A percentile compares a stretch with the other conserved stretches of the same genome.
phyloP scores from a whole-genome alignment of 2,888 invertebrate species.

The Timandra comae region DNA sequence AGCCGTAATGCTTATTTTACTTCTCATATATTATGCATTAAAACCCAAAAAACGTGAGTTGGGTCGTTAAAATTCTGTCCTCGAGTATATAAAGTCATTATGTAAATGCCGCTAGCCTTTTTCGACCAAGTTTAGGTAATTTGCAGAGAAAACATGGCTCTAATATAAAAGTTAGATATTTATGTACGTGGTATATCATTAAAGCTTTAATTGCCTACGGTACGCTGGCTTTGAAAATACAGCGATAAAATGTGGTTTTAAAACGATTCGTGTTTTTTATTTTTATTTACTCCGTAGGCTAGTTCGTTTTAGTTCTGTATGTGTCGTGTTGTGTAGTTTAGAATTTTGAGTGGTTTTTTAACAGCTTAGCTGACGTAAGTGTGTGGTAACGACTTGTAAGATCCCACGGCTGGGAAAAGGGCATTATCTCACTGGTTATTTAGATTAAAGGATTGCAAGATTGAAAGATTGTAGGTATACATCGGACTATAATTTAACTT shows the following conservation, averaged over 20 bases:
- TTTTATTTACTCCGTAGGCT: slow-evolving; percentile 6
- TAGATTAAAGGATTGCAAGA: too few relatives aligned
- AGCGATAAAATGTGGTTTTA: slow-evolving; percentile 17
- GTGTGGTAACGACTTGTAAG: too few relatives aligned
- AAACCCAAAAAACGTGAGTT: slow-evolving; percentile 32
- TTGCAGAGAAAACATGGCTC: slow-evolving; percentile 37
- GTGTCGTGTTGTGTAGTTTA: too few relatives aligned
- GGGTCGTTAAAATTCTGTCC: slow-evolving; percentile 63
- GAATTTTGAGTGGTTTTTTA: too few relatives aligned
- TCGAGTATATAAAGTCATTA: slow-evolving; percentile 71
- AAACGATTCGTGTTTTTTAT: too few relatives aligned
- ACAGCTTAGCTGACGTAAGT: background rate
- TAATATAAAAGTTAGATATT: slow-evolving; percentile 23
- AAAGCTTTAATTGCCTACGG: slow-evolving; percentile 19
- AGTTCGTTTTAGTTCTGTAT: too few relatives aligned
- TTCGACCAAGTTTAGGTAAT: slow-evolving; percentile 63
- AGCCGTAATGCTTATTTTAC: too few relatives aligned
- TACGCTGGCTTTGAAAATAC: slow-evolving; percentile 9
- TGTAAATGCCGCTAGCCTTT: slow-evolving; percentile 59
- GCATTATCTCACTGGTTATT: too few relatives aligned
- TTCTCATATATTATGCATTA: slow-evolving; percentile 22
- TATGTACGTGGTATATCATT: slow-evolving; percentile 19
- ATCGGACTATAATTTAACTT: too few relatives aligned
- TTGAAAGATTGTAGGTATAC: too few relatives aligned
- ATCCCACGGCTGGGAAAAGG: too few relatives aligned